A percentile compares a stretch with the other conserved stretches of the same genome.
These are phyloP conservation scores for Trinectes maculatus DNA, from an alignment of 2,113 vertebrate genomes.

Conservation along the genomic window DNA sequence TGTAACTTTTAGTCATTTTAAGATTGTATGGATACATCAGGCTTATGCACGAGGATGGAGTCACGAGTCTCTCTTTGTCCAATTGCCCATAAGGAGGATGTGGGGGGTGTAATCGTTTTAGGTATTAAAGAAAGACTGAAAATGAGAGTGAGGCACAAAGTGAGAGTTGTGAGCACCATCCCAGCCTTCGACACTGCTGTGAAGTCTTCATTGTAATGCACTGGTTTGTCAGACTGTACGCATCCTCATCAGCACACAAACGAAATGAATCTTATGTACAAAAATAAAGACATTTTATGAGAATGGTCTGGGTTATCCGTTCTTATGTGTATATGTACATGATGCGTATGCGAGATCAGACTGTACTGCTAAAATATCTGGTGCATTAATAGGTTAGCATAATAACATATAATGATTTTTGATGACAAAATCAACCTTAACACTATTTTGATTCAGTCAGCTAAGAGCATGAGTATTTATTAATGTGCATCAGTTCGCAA, in stretches of 20 bases:
- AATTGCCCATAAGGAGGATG: neutral
- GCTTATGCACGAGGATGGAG: conserved; percentile 48
- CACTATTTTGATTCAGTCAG: too few relatives aligned
- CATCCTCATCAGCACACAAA: conserved; percentile 70
- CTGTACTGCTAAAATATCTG: too few relatives aligned
- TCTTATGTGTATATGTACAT: too few relatives aligned
- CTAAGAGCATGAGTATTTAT: too few relatives aligned
- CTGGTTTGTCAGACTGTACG: conserved; percentile 77
- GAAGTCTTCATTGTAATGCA: conserved; percentile 81
- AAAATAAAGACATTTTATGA: conserved; percentile 77
- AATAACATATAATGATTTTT: too few relatives aligned
- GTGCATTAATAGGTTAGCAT: too few relatives aligned
- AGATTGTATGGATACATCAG: conserved; percentile 43
- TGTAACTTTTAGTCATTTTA: conserved; percentile 43
- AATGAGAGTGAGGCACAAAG: conserved; percentile 14
- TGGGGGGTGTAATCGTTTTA: neutral
- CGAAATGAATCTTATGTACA: conserved; percentile 63
- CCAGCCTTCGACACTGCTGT: conserved; percentile 79
- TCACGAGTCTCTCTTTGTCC: conserved; percentile 25
- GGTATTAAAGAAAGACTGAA: neutral
- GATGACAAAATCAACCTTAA: too few relatives aligned
- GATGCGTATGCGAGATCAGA: too few relatives aligned
- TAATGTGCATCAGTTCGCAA: too few relatives aligned
- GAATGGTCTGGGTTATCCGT: neutral
- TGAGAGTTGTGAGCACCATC: conserved; percentile 33